phyloP scores from a whole-genome alignment of 2,797 vertebrate species.

The Notolabrus celidotus region DNA sequence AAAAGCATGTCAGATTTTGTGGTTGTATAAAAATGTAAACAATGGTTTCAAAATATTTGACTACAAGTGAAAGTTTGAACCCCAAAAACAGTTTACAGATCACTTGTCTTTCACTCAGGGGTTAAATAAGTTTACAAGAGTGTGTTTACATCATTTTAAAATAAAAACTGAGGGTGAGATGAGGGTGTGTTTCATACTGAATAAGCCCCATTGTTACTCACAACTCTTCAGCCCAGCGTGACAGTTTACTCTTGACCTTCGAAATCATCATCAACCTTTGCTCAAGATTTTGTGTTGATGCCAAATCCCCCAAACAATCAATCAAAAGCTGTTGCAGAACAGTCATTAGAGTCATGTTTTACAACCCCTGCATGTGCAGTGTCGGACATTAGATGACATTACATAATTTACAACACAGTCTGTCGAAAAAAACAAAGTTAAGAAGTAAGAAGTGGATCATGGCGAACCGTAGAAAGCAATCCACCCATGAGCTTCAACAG shows the following conservation, averaged over 20 bases:
- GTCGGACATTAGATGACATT: too few relatives aligned
- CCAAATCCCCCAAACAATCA: slow-evolving; percentile 3
- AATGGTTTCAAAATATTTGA: slow-evolving; percentile 43
- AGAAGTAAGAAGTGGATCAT: too few relatives aligned
- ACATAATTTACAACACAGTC: too few relatives aligned
- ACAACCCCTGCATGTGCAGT: too few relatives aligned
- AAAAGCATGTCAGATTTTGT: slow-evolving; percentile 58
- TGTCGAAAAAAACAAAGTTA: too few relatives aligned
- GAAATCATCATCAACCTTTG: too few relatives aligned
- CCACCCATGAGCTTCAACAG: too few relatives aligned
- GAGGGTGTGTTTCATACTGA: too few relatives aligned
- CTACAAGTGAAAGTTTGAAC: slow-evolving; percentile 16
- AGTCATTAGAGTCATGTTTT: too few relatives aligned
- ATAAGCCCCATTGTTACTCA: neutral
- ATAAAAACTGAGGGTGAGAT: neutral
- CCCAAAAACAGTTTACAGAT: neutral
- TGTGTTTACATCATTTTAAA: neutral
- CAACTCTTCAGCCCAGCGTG: neutral
- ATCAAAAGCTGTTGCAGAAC: too few relatives aligned
- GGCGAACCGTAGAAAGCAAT: too few relatives aligned
- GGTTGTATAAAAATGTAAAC: slow-evolving; percentile 55
- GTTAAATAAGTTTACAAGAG: neutral
- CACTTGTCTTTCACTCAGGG: slow-evolving; percentile 12
- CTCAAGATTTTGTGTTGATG: neutral
- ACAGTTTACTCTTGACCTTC: too few relatives aligned